Percentiles rank a stretch among this genome's conserved stretches.
Conservation (phyloP, 2,797 vertebrate species). For the Myiotriccus ornatus region DNA sequence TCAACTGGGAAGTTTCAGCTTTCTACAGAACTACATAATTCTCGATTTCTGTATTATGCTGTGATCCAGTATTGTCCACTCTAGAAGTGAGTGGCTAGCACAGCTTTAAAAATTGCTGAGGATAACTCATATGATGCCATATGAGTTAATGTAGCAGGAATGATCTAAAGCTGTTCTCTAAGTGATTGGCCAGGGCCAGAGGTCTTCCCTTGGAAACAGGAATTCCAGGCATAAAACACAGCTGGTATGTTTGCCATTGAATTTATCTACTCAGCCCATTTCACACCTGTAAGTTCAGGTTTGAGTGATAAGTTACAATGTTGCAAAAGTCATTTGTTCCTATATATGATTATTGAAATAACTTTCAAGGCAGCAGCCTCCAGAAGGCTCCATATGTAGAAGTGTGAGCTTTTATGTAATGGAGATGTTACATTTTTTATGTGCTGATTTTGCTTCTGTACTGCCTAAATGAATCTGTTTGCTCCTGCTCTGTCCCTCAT, state of each 20-base stretch:
- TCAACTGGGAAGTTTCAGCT: neutral
- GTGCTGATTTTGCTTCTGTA: neutral
- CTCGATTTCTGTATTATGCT: neutral
- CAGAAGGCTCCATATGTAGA: neutral
- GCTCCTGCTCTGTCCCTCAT: neutral
- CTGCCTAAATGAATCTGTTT: neutral
- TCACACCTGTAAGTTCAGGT: neutral
- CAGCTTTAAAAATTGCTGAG: neutral
- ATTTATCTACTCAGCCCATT: neutral
- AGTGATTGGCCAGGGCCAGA: neutral
- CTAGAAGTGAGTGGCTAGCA: neutral
- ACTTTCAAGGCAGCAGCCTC: neutral
- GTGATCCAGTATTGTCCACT: neutral
- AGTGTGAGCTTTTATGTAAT: neutral
- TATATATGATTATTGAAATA: neutral
- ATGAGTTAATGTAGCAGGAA: neutral
- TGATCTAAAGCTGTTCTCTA: neutral
- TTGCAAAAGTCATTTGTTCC: neutral
- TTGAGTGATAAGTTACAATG: neutral
- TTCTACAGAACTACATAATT: neutral
- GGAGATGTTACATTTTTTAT: neutral
- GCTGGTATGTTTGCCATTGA: neutral
- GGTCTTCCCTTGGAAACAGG: neutral
- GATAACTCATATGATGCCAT: neutral
- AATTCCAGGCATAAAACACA: neutral